A percentile compares a stretch with the other conserved stretches of the same genome.
Evolutionary conservation across 2,113 vertebrate species (phyloP).

Genomic region (Rhegmatorhina hoffmannsi): DNA sequence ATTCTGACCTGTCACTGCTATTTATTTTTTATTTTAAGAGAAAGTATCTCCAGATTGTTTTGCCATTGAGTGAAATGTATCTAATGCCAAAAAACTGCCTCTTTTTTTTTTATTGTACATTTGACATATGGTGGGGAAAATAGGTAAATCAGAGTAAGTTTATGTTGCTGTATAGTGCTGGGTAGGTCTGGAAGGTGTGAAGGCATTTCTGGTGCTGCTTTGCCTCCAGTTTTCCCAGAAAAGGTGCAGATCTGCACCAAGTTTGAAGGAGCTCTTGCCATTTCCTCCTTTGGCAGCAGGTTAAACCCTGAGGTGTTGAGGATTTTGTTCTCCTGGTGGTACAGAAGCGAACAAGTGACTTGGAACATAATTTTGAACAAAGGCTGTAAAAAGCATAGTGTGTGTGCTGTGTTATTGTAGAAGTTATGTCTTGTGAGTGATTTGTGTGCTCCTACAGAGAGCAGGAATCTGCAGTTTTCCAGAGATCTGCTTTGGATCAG

Average conservation of each 20-base stretch:
- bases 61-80: constrained; percentile 3
- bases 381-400: neutral
- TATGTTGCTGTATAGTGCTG: neutral
- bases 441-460: neutral
- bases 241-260: neutral
- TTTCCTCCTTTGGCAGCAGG: neutral
- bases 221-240: neutral
- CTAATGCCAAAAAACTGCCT: constrained; percentile 10
- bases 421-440: neutral
- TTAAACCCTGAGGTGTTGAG: fast-evolving
- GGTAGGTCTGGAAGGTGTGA: neutral
- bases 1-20: constrained; percentile 16
- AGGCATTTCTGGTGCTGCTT: neutral
- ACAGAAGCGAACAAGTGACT: neutral
- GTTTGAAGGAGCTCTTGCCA: neutral
- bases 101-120: neutral
- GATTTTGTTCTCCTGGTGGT: neutral
- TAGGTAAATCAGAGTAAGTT: neutral
- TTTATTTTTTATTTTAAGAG: constrained; percentile 54
- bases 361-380: neutral
- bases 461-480: neutral
- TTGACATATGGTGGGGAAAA: neutral
- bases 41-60: constrained; percentile 24
- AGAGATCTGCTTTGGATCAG: neutral
- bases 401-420: neutral